Base-by-base conservation (phyloP, 2,888 invertebrate species). In the Drosophila mayaguana region DNA sequence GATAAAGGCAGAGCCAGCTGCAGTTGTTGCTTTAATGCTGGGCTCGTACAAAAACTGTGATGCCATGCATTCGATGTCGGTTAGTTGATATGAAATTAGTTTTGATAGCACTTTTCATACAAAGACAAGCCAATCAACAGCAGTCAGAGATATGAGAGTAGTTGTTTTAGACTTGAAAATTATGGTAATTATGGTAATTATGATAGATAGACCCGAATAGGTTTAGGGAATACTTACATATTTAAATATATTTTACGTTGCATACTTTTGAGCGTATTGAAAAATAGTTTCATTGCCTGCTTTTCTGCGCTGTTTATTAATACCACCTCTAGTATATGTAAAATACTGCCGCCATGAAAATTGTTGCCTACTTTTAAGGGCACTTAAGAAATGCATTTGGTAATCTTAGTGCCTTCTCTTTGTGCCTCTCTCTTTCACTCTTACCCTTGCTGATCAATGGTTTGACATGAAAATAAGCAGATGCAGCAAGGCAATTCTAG, bases 391-490 rank as follows among this genome's bases (percentile, higher is more conserved):
- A 4, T 43, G 3, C 9, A 9, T 7, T 25, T 28, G 28, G 2
- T 8, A 2, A 0, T 16, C 3, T n/a, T 12, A 11, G n/a, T n/a
- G 5, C 32, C 9, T 12, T 20, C 14, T n/a, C 12, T 12, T 6
- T 18, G 6, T 2, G 11, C 20, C 11, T 28, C 16, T 28, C 25
- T 8, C 25, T 22, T 20, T 36, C 12, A n/a, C 16, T 61, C 22
- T 34, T 12, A 16, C 7, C 18, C 5, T n/a, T 8, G 53, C 36
- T 38, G 36, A 90, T 89, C 80, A 87, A 89, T 90, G 89, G 62
- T 84, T 80, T 83, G 89, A 88, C 88, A 83, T 79, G 77, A 78
- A 81, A 80, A 90, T 90, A 90, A 90, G 87, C 90, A 90, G 90
- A 85, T 70, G 62, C 71, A 63, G 73, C 66, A 16, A 54, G 45